Percentiles rank a stretch among this genome's conserved stretches.
These are phyloP conservation scores for Anniella stebbinsi DNA, from an alignment of 2,797 vertebrate genomes.

Conservation along the genomic window DNA sequence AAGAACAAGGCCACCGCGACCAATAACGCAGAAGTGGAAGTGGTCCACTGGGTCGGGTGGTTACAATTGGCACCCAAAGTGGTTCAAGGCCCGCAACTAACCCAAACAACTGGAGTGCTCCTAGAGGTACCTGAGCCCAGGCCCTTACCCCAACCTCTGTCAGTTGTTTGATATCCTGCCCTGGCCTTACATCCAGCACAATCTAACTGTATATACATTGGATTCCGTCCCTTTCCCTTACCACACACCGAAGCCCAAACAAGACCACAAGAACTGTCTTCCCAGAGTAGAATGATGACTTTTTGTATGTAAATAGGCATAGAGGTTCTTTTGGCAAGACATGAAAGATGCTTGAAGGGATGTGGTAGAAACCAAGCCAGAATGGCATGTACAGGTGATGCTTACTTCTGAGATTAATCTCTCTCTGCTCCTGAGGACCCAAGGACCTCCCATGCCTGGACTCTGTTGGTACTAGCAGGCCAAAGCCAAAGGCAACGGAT, in stretches of 20 bases:
- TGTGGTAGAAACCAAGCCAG: rapidly evolving
- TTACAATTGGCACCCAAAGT: not conserved
- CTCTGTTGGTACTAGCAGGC: not conserved
- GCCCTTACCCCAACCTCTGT: no score
- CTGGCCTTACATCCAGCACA: not conserved
- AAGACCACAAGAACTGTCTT: not conserved
- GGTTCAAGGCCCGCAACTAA: not conserved
- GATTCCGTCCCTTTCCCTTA: not conserved
- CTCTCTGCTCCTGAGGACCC: not conserved
- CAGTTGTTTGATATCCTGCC: not conserved
- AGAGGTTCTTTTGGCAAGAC: not conserved
- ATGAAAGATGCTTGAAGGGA: not conserved
- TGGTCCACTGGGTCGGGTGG: rapidly evolving
- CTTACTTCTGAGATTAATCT: not conserved
- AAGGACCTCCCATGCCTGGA: not conserved
- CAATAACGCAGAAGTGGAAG: not conserved
- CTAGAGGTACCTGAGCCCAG: no score
- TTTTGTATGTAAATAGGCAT: no score
- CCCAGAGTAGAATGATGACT: not conserved
- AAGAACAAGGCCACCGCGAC: not conserved
- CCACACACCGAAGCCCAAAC: not conserved
- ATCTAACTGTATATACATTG: not conserved
- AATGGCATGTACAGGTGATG: not conserved
- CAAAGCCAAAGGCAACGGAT: no score
- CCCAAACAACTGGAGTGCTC: no score